A percentile compares a stretch with the other conserved stretches of the same genome.
Evolutionary conservation across 2,113 vertebrate genomes (phyloP).

Genomic region (Pitta sordida): DNA sequence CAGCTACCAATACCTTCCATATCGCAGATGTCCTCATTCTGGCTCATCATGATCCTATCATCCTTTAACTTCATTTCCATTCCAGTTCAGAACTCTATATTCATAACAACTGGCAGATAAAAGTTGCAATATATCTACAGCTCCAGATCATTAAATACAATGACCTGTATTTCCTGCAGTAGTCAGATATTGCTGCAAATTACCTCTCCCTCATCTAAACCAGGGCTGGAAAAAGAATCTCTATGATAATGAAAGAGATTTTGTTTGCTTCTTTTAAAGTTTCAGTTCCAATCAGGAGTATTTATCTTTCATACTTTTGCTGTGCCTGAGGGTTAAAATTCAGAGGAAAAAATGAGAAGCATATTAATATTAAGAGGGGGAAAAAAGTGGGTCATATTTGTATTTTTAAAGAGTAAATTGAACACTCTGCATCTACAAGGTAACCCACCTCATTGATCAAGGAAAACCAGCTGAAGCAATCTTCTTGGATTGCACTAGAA

Average conservation of each 20-base stretch:
- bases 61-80: constrained; percentile 10
- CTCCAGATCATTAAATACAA: constrained; percentile 27
- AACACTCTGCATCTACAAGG: background rate
- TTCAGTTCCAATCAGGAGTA: background rate
- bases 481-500: background rate
- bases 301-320: background rate
- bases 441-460: too few species aligned
- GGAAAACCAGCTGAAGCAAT: background rate
- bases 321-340: background rate
- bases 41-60: background rate
- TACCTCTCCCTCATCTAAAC: background rate
- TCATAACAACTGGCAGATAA: constrained; percentile 3
- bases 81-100: background rate
- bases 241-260: background rate
- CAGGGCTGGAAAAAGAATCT: background rate
- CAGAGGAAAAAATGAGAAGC: background rate
- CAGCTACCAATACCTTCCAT: background rate
- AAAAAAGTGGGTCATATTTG: background rate
- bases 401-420: background rate
- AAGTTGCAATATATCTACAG: constrained; percentile 3
- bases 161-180: background rate
- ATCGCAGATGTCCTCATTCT: background rate
- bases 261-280: background rate
- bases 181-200: constrained; percentile 7
- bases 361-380: background rate